Percentiles rank a stretch among this genome's conserved stretches.
phyloP scores from a whole-genome alignment of 2,113 vertebrate genomes.

The Lagopus muta region DNA sequence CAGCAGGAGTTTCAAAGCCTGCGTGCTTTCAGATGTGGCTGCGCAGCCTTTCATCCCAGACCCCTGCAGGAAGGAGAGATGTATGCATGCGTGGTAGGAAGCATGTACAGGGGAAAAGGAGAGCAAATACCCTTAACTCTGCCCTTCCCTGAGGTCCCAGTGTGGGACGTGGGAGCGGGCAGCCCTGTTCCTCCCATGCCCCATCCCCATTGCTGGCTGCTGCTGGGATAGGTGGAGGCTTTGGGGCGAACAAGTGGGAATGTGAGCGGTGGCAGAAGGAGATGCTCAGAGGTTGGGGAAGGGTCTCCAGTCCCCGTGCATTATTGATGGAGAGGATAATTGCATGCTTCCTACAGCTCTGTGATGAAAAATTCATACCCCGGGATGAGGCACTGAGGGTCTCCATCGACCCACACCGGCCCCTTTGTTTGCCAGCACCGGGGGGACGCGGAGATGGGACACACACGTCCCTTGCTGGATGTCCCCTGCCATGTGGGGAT shows the following conservation, averaged over 20 bases:
- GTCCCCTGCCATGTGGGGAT: background rate
- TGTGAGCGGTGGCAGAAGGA: background rate
- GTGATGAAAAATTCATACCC: slow-evolving; percentile 76
- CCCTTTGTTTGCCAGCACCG: background rate
- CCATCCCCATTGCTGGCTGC: background rate
- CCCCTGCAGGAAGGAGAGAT: background rate
- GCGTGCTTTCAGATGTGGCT: background rate
- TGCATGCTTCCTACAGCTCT: background rate
- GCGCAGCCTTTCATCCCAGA: background rate
- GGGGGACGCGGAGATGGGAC: background rate
- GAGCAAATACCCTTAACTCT: background rate
- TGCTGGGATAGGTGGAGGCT: background rate
- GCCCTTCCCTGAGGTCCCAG: background rate
- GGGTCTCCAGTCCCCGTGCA: background rate
- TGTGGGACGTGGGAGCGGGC: background rate
- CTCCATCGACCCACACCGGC: background rate
- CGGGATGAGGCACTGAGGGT: background rate
- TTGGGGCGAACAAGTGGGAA: background rate
- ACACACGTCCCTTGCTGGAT: background rate
- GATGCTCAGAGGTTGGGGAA: background rate
- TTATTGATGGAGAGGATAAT: slow-evolving; percentile 35
- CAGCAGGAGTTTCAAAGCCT: slow-evolving; percentile 15
- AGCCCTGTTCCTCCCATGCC: background rate
- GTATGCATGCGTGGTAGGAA: background rate
- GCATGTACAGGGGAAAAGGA: accelerated